phyloP scores from a whole-genome alignment of 2,797 vertebrate genomes.

The Lagocephalus sceleratus region DNA sequence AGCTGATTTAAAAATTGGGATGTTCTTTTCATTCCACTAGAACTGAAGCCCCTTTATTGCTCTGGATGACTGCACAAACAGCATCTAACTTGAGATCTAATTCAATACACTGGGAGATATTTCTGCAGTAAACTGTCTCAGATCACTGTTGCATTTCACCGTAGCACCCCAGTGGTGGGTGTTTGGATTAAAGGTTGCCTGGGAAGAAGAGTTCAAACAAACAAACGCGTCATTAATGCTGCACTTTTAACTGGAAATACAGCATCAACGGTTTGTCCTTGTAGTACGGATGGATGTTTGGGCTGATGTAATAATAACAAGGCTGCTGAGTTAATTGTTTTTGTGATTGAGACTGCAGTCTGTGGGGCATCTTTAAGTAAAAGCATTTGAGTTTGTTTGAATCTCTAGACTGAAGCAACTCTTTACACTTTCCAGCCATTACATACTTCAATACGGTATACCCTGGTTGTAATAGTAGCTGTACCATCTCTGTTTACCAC shows the following conservation, averaged over 20 bases:
- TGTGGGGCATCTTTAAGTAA: slow-evolving; percentile 11
- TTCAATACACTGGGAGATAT: slow-evolving; percentile 13
- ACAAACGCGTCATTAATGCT: slow-evolving; percentile 16
- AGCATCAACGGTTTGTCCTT: slow-evolving; percentile 4
- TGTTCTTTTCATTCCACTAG: slow-evolving; percentile 7
- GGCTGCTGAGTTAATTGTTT: not conserved
- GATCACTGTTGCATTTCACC: slow-evolving; percentile 25
- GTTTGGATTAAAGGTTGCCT: slow-evolving; percentile 16
- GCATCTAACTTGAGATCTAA: slow-evolving; percentile 10
- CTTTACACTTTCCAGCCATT: slow-evolving; percentile 29
- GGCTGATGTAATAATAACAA: slow-evolving; percentile 2
- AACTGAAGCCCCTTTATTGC: slow-evolving; percentile 20
- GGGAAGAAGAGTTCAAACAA: not conserved
- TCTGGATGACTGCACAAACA: slow-evolving; percentile 17
- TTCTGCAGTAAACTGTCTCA: slow-evolving; percentile 18
- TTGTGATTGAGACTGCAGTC: slow-evolving; percentile 25
- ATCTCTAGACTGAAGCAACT: slow-evolving; percentile 22
- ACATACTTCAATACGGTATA: slow-evolving; percentile 28
- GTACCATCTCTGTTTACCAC: slow-evolving; percentile 11
- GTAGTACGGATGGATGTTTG: slow-evolving; percentile 9
- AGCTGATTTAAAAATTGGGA: slow-evolving; percentile 4
- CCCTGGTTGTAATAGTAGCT: slow-evolving; percentile 35
- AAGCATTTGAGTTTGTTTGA: slow-evolving; percentile 18
- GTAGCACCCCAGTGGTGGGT: slow-evolving; percentile 3
- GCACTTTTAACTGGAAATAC: slow-evolving; percentile 18